Base-by-base conservation (phyloP, 2,113 vertebrate genomes). In the Podiceps cristatus region DNA sequence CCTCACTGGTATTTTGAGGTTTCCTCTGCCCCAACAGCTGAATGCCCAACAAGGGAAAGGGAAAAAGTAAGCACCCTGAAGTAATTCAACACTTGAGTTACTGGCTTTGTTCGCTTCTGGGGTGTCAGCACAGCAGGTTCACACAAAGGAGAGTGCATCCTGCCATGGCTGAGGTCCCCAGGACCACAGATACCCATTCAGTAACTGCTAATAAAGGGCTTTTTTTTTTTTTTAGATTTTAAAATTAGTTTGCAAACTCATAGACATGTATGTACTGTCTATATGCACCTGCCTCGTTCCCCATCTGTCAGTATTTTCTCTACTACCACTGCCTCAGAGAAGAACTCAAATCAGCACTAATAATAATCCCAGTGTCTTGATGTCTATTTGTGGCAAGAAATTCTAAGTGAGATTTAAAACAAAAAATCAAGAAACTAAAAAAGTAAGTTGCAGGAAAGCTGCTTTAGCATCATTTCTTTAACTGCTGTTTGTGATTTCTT, bases 191-290 rank as follows among this genome's bases (percentile, higher is more conserved):
- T 35, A 82, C 29, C 19, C 35, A 53, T 13, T 79, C 49, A 68
- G 59, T 74, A 73, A 83, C 13, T 35, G 9, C 18, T 55, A 62
- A 31, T 35, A 25, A 52, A 10, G 2, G 4, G 7, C 35, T 75
- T 23, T 17, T 37, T 2, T 24, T 8, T 40, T 75, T 23, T 17
- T 37, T 2, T 24, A 2, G 8, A 44, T 59, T 77, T 91, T 50
- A 59, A 68, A 67, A 75, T 49, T 5, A 71, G 14, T 80, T 93
- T 82, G 62, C 27, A 58, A 91, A 75, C 37, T 58, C 37, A 18
- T 2, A 58, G 7, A 42, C 13, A 29, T 0, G 7, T 19, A 63
- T 24, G 17, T 9, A 72, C 0, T 0, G 4, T 50, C 37, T 49
- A 11, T 14, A 29, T 5, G 45, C 13, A 79, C 15, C 27, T 82